Base-by-base conservation (phyloP, 2,888 invertebrate species). In the Synanthedon andrenaeformis region DNA sequence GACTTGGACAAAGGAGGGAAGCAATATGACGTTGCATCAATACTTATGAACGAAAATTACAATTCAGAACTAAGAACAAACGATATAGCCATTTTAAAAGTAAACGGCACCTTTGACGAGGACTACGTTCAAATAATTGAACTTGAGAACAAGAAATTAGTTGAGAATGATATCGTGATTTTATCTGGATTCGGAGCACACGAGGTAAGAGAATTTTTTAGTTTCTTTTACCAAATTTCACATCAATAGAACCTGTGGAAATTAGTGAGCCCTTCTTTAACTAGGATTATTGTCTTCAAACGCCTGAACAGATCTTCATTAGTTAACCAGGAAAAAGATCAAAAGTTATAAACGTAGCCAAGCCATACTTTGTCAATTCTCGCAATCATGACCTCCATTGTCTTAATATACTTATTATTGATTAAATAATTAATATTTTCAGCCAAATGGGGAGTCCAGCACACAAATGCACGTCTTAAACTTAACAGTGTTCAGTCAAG, bases 151-250 rank as follows among this genome's bases (percentile, higher is more conserved):
- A 59, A 63, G 4, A 52, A 64, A n/a, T 55, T 84, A 11, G 23
- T 53, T 13, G 79, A 81, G 70, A 72, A 71, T n/a, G 79, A 82
- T 55, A 54, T 62, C 1, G 67, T 87, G 1, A 59, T 67, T 55
- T 60, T 86, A 54, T 62, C 78, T 17, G 86, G 86, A 51, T 87
- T 85, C 62, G 86, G 86, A 23, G 80, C 86, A 28, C 54, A 63
- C 52, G 56, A 71, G 73, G 85, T 80, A 63, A 55, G 61, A 58
- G 55, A 13, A 49, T 35, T 35, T 35, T 35, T 35, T 10, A 8
- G 2, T 35, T 10, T 35, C 1, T 35, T 35, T 35, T 35, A 23
- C 19, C 23, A 23, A 4, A 23, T 23, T 23, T 23, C 23, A 23
- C 23, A 19, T 19, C 19, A 3, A 19, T 23, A 23, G 23, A 23